Base-by-base conservation (phyloP, 2,797 vertebrate genomes). In the Toxotes lorentzi region DNA sequence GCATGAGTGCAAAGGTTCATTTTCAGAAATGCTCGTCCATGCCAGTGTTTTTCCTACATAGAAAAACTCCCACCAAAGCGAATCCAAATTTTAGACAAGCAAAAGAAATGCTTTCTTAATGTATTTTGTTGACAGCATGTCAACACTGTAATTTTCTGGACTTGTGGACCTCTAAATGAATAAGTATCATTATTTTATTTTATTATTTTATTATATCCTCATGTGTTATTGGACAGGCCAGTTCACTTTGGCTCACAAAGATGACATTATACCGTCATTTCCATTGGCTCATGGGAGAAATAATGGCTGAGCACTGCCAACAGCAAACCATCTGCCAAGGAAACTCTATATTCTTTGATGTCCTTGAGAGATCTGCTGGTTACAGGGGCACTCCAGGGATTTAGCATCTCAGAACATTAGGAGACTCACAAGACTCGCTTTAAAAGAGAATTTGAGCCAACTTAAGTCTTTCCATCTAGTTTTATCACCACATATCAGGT, bases 401-500 rank as follows among this genome's bases (percentile, higher is more conserved):
- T 60, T 30, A 19, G 30, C 19, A 50, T n/a, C 32, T 50, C 40
- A 47, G 47, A 16, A 19, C 3, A 4, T 27, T n/a, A 11, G 17
- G 2, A 38, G 17, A 38, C 4, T 17, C 19, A 40, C 12, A 38
- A 27, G 38, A 53, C 17, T 19, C 51, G n/a, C 27, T 34, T 35
- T 4, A 48, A 24, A 59, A 23, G 7, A 2, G 32, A 38, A 35
- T 90, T 76, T 90, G 78, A 93, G 76, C 77, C 64, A 35, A 34
- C 47, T 11, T 45, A 66, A 74, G 60, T 74, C 70, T 76, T 76
- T 78, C 23, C 67, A 13, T 64, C 47, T 56, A 21, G 61, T 65
- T 73, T 87, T 88, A 91, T 90, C 77, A 13, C 48, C 17, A 62
- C 84, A 90, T 85, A 89, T 94, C 91, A 76, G 78, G 59, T 59